phyloP scores from a whole-genome alignment of 2,797 vertebrate genomes.

The Sternarchorhynchus goeldii region DNA sequence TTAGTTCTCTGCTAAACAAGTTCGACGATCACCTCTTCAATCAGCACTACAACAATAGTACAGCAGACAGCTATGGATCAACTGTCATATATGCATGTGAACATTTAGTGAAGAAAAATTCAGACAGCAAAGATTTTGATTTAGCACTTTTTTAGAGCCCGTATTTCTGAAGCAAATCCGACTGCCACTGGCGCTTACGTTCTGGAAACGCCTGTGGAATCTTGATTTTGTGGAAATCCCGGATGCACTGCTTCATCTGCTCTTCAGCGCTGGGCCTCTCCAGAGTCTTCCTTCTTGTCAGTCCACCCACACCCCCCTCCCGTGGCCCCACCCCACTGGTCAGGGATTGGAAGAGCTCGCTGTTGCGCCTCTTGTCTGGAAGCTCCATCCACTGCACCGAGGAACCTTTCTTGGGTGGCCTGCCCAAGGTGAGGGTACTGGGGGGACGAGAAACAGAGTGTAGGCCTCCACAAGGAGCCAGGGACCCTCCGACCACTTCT shows the following conservation, averaged over 20 bases:
- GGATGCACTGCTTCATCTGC: conserved; percentile 89
- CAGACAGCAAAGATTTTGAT: neutral
- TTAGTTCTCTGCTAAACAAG: neutral
- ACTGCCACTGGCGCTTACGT: conserved; percentile 87
- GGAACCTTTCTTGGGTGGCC: conserved; percentile 80
- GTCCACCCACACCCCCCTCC: conserved; percentile 80
- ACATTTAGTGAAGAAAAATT: neutral
- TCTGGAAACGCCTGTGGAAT: conserved; percentile 87
- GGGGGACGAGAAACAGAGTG: conserved; percentile 78
- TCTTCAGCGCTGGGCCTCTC: conserved; percentile 85
- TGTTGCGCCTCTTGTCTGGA: conserved; percentile 86
- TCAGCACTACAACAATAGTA: neutral
- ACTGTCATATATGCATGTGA: neutral
- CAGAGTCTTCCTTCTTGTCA: conserved; percentile 83
- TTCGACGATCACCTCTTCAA: neutral
- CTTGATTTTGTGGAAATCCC: conserved; percentile 87
- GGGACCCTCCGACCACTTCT: conserved; percentile 47
- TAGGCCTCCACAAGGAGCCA: conserved; percentile 64
- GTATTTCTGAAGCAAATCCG: conserved; percentile 87
- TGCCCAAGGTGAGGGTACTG: conserved; percentile 83
- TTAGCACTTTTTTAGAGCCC: conserved; percentile 71
- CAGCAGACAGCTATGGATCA: neutral
- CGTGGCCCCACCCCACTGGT: conserved; percentile 69
- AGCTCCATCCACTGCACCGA: conserved; percentile 84
- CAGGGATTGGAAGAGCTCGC: conserved; percentile 89